Evolutionary conservation across 2,888 invertebrate species (phyloP), one percentile per base, ranked within the genome.

Genomic region (Labia minor): DNA sequence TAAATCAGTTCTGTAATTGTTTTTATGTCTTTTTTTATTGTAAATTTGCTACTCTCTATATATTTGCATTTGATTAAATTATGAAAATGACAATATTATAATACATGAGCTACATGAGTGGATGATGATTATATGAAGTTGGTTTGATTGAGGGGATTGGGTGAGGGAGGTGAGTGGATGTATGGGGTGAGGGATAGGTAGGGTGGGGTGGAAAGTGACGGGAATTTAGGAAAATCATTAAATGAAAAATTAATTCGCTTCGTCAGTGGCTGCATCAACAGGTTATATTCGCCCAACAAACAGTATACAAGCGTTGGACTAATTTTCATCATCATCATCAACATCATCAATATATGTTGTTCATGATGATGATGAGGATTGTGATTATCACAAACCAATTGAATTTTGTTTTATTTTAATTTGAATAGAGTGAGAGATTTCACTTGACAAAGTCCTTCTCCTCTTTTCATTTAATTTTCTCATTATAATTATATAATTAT

Each of bases 51-150:
- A n/a, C 16, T 14, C 49, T 49, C 49, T 49, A 49, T n/a, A n/a
- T n/a, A n/a, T 49, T 49, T 49, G 16, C 8, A 8, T 49, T 49
- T 49, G 49, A 49, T 49, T 49, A 49, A 49, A 49, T 49, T 49
- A 49, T 49, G 49, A 49, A 49, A 49, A 49, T 49, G 49, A 49
- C 49, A 49, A 49, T 49, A 49, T 49, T 49, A 49, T 49, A 49
- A 49, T 49, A 49, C 49, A 49, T 14, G 49, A 14, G 16, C 3
- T 16, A 49, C 49, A 49, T 16, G 16, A 11, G 49, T 16, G 49
- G n/a, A 16, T 16, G 16, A 16, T 11, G 49, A 16, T 49, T 4
- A 26, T 26, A 8, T 6, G 3, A 14, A 49, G n/a, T 2, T 4
- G 16, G 49, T 16, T 4, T 14, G 49, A 3, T 2, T 4, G 49